phyloP scores from a whole-genome alignment of 2,113 vertebrate species.

The Vombatus ursinus region DNA sequence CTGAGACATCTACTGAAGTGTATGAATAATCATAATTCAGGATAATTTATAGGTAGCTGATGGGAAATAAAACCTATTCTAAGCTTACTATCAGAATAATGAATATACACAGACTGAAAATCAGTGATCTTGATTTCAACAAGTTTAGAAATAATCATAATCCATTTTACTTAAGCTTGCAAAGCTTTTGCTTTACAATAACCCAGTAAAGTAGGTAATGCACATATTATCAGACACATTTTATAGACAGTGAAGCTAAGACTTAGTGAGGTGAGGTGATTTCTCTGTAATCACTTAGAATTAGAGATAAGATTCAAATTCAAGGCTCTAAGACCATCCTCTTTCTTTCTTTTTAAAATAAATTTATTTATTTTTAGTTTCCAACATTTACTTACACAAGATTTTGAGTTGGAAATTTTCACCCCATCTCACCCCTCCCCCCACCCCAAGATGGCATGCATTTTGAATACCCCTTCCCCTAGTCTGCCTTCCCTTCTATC shows the following conservation, averaged over 20 bases:
- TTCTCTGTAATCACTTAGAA: background rate
- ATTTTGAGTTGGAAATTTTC: too few species aligned
- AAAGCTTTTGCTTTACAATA: background rate
- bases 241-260: conserved; percentile 5
- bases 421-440: too few species aligned
- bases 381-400: too few species aligned
- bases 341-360: too few species aligned
- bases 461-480: too few species aligned
- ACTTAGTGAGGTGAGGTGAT: background rate
- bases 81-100: background rate
- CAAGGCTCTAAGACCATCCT: background rate
- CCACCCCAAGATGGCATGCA: too few species aligned
- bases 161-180: background rate
- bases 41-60: background rate
- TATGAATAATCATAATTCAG: background rate
- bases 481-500: too few species aligned
- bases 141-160: background rate
- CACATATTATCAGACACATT: background rate
- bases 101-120: background rate
- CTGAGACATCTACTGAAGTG: background rate
- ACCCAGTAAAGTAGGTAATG: background rate
- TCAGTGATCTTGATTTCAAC: background rate
- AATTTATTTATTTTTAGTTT: too few species aligned
- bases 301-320: background rate
- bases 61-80: background rate